Conservation (phyloP, 2,797 vertebrate species). For the Limnodromus scolopaceus region DNA sequence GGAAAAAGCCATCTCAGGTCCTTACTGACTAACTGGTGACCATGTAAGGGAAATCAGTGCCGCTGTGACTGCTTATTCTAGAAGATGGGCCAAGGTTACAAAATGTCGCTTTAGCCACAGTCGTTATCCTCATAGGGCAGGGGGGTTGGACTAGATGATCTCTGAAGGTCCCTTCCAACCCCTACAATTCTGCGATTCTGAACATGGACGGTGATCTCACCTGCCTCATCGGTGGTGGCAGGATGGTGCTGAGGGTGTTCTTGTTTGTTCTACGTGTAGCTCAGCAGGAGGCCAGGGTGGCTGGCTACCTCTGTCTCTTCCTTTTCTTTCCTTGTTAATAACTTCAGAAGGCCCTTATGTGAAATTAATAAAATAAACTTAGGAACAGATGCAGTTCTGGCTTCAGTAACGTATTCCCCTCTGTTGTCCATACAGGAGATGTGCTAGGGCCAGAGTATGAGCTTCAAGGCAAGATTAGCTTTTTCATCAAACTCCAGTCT, state of each 20-base stretch:
- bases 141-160: too few species aligned
- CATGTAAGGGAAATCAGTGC: neutral
- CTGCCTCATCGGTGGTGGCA: accelerated
- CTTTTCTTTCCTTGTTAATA: neutral
- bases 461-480: neutral
- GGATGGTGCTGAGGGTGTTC: neutral
- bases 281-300: neutral
- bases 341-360: neutral
- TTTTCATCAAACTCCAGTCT: neutral
- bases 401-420: neutral
- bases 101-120: neutral
- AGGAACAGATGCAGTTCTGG: neutral
- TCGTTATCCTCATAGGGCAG: accelerated
- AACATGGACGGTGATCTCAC: accelerated
- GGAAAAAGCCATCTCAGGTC: neutral
- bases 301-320: neutral
- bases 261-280: neutral
- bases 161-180: too few species aligned
- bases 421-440: neutral
- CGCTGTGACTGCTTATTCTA: neutral
- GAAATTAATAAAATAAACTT: neutral
- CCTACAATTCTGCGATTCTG: neutral
- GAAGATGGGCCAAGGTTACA: neutral
- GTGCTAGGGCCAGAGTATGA: neutral
- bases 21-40: neutral